These are phyloP conservation scores for Amblyopsis rosae DNA, from an alignment of 2,113 vertebrate species.

Conservation along the genomic window DNA sequence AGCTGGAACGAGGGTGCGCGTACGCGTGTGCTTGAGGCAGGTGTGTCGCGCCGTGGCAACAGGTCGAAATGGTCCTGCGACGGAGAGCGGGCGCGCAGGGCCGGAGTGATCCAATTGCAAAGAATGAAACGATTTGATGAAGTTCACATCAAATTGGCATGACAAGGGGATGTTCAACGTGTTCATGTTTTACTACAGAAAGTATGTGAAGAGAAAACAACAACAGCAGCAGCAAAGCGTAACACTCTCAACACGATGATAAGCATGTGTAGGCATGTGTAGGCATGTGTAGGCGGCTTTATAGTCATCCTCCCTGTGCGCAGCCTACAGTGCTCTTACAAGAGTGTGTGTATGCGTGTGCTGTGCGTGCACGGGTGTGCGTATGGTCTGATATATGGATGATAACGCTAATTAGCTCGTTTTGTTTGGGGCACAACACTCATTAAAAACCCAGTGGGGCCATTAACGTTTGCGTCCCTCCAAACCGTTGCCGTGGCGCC, in stretches of 20 bases:
- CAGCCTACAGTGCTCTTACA: constrained; percentile 1
- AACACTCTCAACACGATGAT: not conserved
- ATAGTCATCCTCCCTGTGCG: not conserved
- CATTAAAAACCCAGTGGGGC: constrained; percentile 84
- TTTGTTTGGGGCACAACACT: constrained; percentile 84
- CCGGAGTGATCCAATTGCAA: constrained; percentile 25
- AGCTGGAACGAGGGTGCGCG: constrained; percentile 34
- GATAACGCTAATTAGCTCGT: constrained; percentile 85
- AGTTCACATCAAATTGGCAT: not conserved
- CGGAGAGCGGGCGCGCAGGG: constrained; percentile 17
- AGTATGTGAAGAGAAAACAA: not conserved
- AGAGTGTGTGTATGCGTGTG: constrained; percentile 54
- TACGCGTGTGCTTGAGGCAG: constrained; percentile 9
- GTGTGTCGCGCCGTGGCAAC: constrained; percentile 11
- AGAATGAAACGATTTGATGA: constrained; percentile 9
- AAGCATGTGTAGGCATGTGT: constrained; percentile 23
- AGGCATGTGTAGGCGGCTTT: too few relatives aligned
- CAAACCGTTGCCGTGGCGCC: constrained; percentile 71
- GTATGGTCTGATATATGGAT: constrained; percentile 80
- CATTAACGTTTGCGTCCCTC: constrained; percentile 81
- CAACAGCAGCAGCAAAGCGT: too few relatives aligned
- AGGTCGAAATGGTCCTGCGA: constrained; percentile 31
- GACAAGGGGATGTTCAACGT: not conserved
- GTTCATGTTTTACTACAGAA: not conserved
- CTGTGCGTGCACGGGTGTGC: constrained; percentile 57